phyloP scores from a whole-genome alignment of 2,888 invertebrate species.

The Sinohyriopsis cumingii region DNA sequence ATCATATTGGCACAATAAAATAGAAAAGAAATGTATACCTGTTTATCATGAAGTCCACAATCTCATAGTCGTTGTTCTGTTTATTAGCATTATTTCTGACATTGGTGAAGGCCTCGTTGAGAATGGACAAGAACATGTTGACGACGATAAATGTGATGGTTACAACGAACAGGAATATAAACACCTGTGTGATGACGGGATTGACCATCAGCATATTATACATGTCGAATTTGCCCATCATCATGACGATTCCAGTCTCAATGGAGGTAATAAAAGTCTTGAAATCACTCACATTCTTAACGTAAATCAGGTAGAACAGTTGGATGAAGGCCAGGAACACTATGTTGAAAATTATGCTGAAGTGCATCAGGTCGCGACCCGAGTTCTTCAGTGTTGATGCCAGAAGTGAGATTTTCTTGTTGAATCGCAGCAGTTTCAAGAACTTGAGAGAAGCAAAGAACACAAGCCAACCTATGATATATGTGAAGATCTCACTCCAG shows the following conservation, averaged over 20 bases:
- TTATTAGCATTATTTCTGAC: slow-evolving; percentile 63
- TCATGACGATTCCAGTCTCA: slow-evolving; percentile 69
- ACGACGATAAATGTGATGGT: slow-evolving; percentile 69
- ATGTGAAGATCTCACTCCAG: slow-evolving; percentile 73
- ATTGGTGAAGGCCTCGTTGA: slow-evolving; percentile 68
- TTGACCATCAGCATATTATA: slow-evolving; percentile 62
- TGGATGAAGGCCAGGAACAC: slow-evolving; percentile 71
- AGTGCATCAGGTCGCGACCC: slow-evolving; percentile 62
- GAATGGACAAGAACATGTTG: slow-evolving; percentile 71
- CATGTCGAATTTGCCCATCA: slow-evolving; percentile 72
- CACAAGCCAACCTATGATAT: slow-evolving; percentile 73
- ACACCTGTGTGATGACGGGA: slow-evolving; percentile 61
- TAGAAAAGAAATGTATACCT: slow-evolving; percentile 12
- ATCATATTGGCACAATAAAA: no score
- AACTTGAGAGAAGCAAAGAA: slow-evolving; percentile 75
- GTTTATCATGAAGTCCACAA: slow-evolving; percentile 68
- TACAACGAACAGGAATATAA: slow-evolving; percentile 66
- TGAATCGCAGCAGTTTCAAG: slow-evolving; percentile 74
- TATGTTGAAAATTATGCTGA: slow-evolving; percentile 69
- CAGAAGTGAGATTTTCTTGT: slow-evolving; percentile 69
- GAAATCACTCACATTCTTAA: slow-evolving; percentile 52
- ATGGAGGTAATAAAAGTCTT: slow-evolving; percentile 49
- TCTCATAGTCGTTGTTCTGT: slow-evolving; percentile 70
- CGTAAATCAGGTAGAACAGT: slow-evolving; percentile 68
- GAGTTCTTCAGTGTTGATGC: slow-evolving; percentile 64